Conservation (phyloP, 1,140 invertebrate species). For the Stegodyphus dumicola region DNA sequence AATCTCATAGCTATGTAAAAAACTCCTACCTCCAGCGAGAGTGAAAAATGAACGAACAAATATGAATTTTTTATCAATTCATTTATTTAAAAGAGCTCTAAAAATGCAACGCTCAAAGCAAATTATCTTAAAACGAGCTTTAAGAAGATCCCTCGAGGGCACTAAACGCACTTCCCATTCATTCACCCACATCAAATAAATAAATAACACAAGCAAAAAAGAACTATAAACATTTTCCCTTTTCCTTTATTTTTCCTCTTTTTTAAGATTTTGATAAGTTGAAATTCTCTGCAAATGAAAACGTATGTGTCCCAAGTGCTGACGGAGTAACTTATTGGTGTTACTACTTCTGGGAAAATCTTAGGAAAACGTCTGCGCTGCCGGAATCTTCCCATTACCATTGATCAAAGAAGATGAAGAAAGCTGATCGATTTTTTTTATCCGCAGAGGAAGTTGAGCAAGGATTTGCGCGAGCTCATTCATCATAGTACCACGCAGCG, state of each 20-base stretch:
- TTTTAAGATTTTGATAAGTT: slow-evolving; percentile 20
- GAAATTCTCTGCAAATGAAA: slow-evolving; percentile 37
- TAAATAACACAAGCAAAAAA: slow-evolving; percentile 8
- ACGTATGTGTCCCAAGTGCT: slow-evolving; percentile 42
- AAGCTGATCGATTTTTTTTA: slow-evolving; percentile 51
- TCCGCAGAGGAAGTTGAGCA: slow-evolving; percentile 28
- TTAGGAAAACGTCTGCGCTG: slow-evolving; percentile 1
- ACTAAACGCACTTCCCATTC: slow-evolving; percentile 17
- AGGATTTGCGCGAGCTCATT: slow-evolving; percentile 48
- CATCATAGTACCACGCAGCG: slow-evolving; percentile 35
- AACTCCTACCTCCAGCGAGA: slow-evolving; percentile 9
- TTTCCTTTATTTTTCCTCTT: not conserved
- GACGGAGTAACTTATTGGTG: slow-evolving; percentile 40
- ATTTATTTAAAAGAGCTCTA: slow-evolving; percentile 52
- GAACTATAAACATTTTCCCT: slow-evolving; percentile 43
- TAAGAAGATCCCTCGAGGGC: slow-evolving; percentile 28
- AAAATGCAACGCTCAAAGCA: slow-evolving; percentile 54
- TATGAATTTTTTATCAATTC: slow-evolving; percentile 59
- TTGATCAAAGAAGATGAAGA: slow-evolving; percentile 57
- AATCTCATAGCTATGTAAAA: slow-evolving; percentile 6
- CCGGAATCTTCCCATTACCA: slow-evolving; percentile 23
- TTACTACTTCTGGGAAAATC: slow-evolving; percentile 41
- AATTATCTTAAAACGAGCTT: slow-evolving; percentile 59
- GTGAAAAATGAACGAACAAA: slow-evolving; percentile 49
- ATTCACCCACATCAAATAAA: slow-evolving; percentile 40